These are phyloP conservation scores for Pocillopora verrucosa DNA, from an alignment of 64 coral and sea anemone genomes.

Conservation along the genomic window DNA sequence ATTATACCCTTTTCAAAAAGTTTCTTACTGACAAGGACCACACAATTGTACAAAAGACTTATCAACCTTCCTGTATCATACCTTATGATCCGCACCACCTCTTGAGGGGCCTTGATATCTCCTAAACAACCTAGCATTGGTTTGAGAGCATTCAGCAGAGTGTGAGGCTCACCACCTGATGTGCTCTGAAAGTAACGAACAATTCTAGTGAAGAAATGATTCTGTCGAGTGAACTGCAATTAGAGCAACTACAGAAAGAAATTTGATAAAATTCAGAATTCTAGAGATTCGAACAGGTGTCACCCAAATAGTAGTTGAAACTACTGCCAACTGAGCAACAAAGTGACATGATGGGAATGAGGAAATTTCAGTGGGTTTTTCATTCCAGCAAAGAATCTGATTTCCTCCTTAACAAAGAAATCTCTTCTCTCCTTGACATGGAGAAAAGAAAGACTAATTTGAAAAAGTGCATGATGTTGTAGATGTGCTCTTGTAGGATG, in stretches of 20 bases:
- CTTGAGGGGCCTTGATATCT: conserved; percentile 78
- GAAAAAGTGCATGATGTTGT: no score
- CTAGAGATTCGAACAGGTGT: no score
- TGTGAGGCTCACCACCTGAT: conserved; percentile 76
- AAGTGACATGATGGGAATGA: no score
- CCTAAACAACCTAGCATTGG: conserved; percentile 77
- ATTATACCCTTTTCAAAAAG: neutral
- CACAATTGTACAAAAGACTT: no score
- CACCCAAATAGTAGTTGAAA: neutral
- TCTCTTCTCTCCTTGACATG: no score
- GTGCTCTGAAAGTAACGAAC: conserved; percentile 43
- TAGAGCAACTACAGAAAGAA: neutral
- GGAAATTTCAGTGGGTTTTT: no score
- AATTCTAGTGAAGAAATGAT: neutral
- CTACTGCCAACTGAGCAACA: neutral
- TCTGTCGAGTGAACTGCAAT: neutral
- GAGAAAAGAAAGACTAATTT: no score
- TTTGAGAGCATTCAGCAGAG: conserved; percentile 73
- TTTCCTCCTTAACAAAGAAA: no score
- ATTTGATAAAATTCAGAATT: neutral
- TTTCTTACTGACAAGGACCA: no score
- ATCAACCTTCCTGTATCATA: neutral
- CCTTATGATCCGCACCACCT: conserved; percentile 79
- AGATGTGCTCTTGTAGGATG: no score
- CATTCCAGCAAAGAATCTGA: no score